A percentile compares a stretch with the other conserved stretches of the same genome.
These are phyloP conservation scores for Sphaeridia pumilis DNA, from an alignment of 2,888 invertebrate genomes.

Conservation along the genomic window DNA sequence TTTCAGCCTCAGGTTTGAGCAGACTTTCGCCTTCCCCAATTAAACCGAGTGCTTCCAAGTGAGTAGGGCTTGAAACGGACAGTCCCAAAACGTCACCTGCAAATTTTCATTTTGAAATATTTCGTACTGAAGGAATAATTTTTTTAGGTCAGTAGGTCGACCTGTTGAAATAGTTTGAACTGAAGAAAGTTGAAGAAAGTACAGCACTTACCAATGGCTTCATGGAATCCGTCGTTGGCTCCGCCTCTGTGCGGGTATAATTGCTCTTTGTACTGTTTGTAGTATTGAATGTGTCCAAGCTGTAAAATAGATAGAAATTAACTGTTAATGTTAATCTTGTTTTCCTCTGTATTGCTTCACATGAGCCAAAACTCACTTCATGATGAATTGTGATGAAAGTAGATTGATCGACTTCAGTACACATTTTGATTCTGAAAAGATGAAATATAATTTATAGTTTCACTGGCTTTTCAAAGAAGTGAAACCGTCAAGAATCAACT, in stretches of 20 bases:
- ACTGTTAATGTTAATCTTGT: neutral
- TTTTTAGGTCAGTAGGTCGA: no score
- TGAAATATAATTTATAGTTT: neutral
- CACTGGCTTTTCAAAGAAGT: neutral
- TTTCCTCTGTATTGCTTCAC: neutral
- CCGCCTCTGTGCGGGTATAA: conserved; percentile 62
- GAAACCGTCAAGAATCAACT: conserved; percentile 2
- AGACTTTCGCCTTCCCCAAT: conserved; percentile 48
- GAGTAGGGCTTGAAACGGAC: conserved; percentile 63
- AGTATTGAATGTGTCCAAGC: conserved; percentile 65
- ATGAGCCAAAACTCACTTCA: conserved; percentile 49
- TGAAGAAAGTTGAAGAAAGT: neutral
- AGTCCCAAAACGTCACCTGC: conserved; percentile 65
- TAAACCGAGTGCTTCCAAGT: conserved; percentile 52
- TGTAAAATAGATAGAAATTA: conserved; percentile 41
- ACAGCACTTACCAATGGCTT: conserved; percentile 1
- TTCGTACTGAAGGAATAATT: no score
- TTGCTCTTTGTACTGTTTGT: conserved; percentile 58
- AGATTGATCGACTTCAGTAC: conserved; percentile 64
- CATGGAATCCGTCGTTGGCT: conserved; percentile 59
- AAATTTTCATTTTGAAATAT: neutral
- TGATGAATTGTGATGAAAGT: conserved; percentile 71
- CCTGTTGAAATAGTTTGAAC: no score
- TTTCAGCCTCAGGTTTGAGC: no score
- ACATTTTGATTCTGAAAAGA: conserved; percentile 61